These are phyloP conservation scores for Agonopterix arenella DNA, from an alignment of 2,888 invertebrate species.

Conservation along the genomic window DNA sequence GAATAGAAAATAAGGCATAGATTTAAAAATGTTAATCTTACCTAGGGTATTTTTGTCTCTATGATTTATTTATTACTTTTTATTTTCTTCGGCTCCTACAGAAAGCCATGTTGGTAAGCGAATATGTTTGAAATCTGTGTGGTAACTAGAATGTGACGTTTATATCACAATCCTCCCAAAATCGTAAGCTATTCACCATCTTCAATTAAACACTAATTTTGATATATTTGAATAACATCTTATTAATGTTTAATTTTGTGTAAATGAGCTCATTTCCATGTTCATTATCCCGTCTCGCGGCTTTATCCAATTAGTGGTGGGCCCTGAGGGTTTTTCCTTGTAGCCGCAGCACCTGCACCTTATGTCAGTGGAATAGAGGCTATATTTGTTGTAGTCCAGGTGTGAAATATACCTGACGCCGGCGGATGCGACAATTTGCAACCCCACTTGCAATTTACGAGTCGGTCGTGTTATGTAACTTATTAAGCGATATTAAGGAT, in stretches of 20 bases:
- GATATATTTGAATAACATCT: too few species aligned
- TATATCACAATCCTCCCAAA: too few species aligned
- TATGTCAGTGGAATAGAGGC: too few species aligned
- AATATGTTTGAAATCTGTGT: neutral
- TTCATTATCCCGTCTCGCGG: conserved; percentile 10
- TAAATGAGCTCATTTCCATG: neutral
- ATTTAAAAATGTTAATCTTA: too few species aligned
- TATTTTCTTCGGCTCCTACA: neutral
- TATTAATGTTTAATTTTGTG: neutral
- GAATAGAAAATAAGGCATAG: too few species aligned
- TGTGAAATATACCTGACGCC: conserved; percentile 17
- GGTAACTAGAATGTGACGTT: neutral
- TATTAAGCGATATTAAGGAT: too few species aligned
- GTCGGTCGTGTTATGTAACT: too few species aligned
- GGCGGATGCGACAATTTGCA: conserved; percentile 35
- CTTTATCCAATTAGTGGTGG: conserved; percentile 9
- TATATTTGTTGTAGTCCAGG: neutral
- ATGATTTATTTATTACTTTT: neutral
- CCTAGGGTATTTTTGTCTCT: too few species aligned
- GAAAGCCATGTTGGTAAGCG: conserved; percentile 2
- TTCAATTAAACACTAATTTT: too few species aligned
- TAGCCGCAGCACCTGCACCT: too few species aligned
- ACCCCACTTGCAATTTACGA: conserved; percentile 5
- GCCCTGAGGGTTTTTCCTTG: neutral
- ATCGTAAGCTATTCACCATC: too few species aligned